Conservation (phyloP, 2,797 vertebrate species). For the Arctocebus calabarensis region DNA sequence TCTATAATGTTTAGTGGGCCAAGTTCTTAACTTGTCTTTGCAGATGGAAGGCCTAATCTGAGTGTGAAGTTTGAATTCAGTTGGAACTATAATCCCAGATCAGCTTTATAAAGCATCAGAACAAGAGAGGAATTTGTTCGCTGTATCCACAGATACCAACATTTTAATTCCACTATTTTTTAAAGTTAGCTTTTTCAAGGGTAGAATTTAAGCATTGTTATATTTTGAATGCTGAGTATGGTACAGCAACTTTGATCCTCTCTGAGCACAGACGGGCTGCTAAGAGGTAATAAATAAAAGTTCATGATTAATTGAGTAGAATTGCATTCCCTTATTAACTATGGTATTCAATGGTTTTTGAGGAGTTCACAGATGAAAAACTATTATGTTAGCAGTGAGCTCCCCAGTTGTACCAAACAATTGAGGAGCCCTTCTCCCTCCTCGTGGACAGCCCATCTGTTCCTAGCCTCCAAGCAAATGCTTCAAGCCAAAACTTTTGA, state of each 20-base stretch:
- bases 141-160: background rate
- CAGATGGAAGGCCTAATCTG: background rate
- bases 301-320: background rate
- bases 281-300: background rate
- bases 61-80: background rate
- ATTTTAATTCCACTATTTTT: constrained; percentile 49
- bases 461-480: background rate
- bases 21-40: constrained; percentile 66
- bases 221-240: background rate
- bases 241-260: background rate
- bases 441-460: fast-evolving
- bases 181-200: background rate
- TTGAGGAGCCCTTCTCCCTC: background rate
- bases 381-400: background rate
- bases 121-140: constrained; percentile 10
- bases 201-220: background rate
- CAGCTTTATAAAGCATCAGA: background rate
- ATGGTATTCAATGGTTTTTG: background rate
- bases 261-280: background rate
- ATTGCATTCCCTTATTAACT: background rate
- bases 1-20: constrained; percentile 46
- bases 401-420: background rate
- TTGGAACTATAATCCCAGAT: background rate
- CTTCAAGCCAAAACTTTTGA: background rate
- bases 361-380: background rate